Evolutionary conservation across 2,113 vertebrate genomes (phyloP).

Genomic region (Apistogramma diplotaenia): DNA sequence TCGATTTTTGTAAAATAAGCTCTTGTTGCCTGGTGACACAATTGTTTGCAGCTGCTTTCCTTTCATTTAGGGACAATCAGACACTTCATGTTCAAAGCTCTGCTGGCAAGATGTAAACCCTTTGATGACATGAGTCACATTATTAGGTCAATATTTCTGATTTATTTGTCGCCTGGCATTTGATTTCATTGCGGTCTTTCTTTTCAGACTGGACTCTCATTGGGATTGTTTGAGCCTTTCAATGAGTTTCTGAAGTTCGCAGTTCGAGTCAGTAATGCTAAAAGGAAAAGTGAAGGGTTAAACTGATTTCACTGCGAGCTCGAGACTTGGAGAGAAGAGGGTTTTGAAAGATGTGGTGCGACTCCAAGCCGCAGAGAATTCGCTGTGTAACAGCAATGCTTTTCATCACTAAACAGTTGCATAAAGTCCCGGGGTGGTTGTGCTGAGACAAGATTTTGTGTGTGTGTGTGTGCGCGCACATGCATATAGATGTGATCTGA

Average conservation of each 20-base stretch:
- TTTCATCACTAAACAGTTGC: neutral
- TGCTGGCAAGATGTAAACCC: neutral
- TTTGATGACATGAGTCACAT: no score
- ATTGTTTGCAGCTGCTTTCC: neutral
- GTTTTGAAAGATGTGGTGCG: slow-evolving; percentile 3
- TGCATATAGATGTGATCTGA: neutral
- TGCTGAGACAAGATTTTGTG: neutral
- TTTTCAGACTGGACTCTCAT: neutral
- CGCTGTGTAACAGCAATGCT: neutral
- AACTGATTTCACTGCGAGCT: neutral
- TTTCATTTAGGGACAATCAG: neutral
- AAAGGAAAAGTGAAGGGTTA: neutral
- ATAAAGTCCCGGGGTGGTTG: neutral
- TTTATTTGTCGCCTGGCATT: no score
- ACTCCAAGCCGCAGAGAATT: neutral
- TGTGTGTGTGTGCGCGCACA: neutral
- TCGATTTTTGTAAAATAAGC: neutral
- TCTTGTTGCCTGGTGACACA: neutral
- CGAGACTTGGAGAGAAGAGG: neutral
- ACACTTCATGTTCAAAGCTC: neutral
- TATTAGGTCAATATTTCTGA: no score
- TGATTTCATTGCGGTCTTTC: no score
- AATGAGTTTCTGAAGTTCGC: neutral
- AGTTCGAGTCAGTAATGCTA: neutral
- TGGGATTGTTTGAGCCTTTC: rapidly evolving